Percentiles rank a stretch among this genome's conserved stretches.
Evolutionary conservation across 2,113 vertebrate species (phyloP).

Genomic region (Percina caprodes): DNA sequence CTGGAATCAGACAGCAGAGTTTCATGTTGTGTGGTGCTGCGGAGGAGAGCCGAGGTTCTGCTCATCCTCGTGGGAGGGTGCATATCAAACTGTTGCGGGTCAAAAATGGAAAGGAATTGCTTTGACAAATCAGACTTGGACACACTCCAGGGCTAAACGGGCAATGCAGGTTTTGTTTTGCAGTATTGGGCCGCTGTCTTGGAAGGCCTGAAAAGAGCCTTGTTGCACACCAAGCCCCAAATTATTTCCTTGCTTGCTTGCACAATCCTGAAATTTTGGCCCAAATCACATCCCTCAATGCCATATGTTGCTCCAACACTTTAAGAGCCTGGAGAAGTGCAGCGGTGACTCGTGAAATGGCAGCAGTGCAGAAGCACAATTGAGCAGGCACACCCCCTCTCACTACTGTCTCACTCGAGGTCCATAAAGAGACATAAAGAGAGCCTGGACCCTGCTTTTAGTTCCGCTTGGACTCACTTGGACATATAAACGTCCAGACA

Average conservation of each 20-base stretch:
- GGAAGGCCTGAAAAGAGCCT: not conserved
- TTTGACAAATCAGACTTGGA: not conserved
- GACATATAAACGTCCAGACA: too few species aligned
- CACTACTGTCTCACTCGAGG: not conserved
- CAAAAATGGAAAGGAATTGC: not conserved
- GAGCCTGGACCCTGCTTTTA: not conserved
- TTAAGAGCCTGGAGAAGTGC: not conserved
- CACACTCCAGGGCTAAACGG: not conserved
- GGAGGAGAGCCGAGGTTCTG: not conserved
- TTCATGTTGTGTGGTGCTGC: not conserved
- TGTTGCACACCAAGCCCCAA: not conserved
- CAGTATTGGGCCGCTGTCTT: not conserved
- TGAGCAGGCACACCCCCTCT: not conserved
- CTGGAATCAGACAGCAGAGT: not conserved
- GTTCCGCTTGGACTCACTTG: not conserved
- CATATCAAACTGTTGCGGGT: not conserved
- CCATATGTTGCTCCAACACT: not conserved
- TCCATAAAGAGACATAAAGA: not conserved
- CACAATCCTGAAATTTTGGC: not conserved
- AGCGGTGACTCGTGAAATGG: not conserved
- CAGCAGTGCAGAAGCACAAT: not conserved
- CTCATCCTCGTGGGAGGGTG: not conserved
- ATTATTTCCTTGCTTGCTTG: not conserved
- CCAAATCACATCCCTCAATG: too few species aligned
- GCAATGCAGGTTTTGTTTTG: not conserved